Conservation (phyloP, 1,140 invertebrate genomes). For the Stenopsyche tienmushanensis region DNA sequence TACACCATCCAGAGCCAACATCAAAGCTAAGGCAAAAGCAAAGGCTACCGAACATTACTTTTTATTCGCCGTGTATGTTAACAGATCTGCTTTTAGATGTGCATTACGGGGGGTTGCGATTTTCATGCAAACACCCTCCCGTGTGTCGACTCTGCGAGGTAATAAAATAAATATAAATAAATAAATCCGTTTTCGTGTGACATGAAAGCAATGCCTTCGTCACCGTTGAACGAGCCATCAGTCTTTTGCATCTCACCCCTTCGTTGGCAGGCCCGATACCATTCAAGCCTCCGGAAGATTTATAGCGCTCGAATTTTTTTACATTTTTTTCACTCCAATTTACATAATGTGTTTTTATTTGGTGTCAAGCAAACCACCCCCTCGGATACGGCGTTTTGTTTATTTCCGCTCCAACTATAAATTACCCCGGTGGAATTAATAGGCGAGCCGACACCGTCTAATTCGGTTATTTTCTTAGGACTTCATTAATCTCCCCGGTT, state of each 20-base stretch:
- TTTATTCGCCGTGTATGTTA: too few relatives aligned
- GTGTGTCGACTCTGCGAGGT: too few relatives aligned
- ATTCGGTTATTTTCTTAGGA: not conserved
- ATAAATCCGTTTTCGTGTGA: slow-evolving; percentile 4
- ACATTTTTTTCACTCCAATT: slow-evolving; percentile 15
- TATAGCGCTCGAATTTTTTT: slow-evolving; percentile 7
- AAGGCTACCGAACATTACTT: too few relatives aligned
- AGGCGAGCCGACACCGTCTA: not conserved
- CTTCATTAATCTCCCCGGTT: slow-evolving; percentile 9
- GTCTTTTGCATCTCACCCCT: slow-evolving; percentile 17
- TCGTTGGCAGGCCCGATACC: not conserved
- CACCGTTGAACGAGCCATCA: slow-evolving; percentile 14
- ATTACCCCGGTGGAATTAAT: too few relatives aligned
- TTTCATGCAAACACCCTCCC: too few relatives aligned
- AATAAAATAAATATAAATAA: slow-evolving; percentile 18
- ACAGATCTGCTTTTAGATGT: too few relatives aligned
- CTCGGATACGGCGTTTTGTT: too few relatives aligned
- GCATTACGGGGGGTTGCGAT: too few relatives aligned
- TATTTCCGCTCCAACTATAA: too few relatives aligned
- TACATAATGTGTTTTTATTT: slow-evolving; percentile 27
- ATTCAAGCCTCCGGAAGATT: slow-evolving; percentile 12
- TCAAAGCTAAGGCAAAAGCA: too few relatives aligned
- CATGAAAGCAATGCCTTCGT: slow-evolving; percentile 19
- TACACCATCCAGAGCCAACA: too few relatives aligned
- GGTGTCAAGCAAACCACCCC: slow-evolving; percentile 6